phyloP scores from a whole-genome alignment of 1,140 invertebrate species.

The Cecropterus lyciades region DNA sequence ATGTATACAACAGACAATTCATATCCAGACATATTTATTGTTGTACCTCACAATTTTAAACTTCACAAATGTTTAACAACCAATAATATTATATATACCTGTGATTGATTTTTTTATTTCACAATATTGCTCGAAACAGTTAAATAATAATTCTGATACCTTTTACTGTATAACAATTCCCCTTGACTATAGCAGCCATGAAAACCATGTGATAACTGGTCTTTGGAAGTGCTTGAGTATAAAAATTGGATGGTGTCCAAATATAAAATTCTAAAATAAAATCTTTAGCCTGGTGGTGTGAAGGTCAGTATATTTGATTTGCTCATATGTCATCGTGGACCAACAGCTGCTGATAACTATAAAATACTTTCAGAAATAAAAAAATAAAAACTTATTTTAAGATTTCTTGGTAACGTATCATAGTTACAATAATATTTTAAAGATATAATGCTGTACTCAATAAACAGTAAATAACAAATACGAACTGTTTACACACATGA shows the following conservation, averaged over 20 bases:
- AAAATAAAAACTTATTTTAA: background rate
- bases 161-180: conserved; percentile 13
- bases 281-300: conserved; percentile 43
- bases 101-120: background rate
- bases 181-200: conserved; percentile 17
- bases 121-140: background rate
- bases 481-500: no score
- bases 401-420: no score
- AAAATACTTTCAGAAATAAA: background rate
- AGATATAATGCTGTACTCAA: no score
- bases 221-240: conserved; percentile 54
- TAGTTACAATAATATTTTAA: no score
- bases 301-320: conserved; percentile 46
- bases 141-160: conserved; percentile 14
- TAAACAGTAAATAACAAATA: no score
- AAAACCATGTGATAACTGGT: conserved; percentile 41
- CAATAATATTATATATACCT: background rate
- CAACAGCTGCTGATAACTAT: background rate
- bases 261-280: conserved; percentile 81
- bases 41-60: background rate
- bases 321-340: background rate
- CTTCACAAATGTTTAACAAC: background rate
- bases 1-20: no score
- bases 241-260: conserved; percentile 79
- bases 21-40: no score